A percentile compares a stretch with the other conserved stretches of the same genome.
Conservation (phyloP, 2,888 invertebrate genomes). For the Erannis defoliaria region DNA sequence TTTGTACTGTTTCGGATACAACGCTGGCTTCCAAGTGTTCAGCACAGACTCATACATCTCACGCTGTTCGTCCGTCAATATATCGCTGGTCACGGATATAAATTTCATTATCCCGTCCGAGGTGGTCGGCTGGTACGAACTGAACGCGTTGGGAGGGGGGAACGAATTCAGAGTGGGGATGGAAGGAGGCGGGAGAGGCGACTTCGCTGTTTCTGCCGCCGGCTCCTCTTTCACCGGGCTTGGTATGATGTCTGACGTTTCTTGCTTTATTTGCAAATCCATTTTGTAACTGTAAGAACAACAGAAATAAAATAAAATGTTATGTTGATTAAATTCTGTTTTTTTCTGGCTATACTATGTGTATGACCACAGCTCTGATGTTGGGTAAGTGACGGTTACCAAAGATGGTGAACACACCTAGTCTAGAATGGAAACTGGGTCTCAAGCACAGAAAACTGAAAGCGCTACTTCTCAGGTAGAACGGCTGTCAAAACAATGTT, state of each 20-base stretch:
- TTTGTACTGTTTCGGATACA: slow-evolving; percentile 70
- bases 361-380: no score
- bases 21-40: slow-evolving; percentile 74
- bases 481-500: no score
- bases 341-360: no score
- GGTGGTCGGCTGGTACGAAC: slow-evolving; percentile 14
- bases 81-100: slow-evolving; percentile 71
- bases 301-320: no score
- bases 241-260: background rate
- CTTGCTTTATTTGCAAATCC: slow-evolving; percentile 17
- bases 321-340: no score
- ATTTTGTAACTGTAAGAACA: background rate
- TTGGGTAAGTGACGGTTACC: no score
- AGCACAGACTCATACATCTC: slow-evolving; percentile 81
- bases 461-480: no score
- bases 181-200: slow-evolving; percentile 9
- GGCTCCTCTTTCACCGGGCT: slow-evolving; percentile 13
- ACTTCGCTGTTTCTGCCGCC: background rate
- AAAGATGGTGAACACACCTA: no score
- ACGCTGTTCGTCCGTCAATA: slow-evolving; percentile 72
- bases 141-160: slow-evolving; percentile 10
- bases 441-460: no score
- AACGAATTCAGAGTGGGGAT: slow-evolving; percentile 12
- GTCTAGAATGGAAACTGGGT: no score
- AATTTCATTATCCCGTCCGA: slow-evolving; percentile 65